These are phyloP conservation scores for Belgica antarctica DNA, from an alignment of 2,888 invertebrate species.

Conservation along the genomic window DNA sequence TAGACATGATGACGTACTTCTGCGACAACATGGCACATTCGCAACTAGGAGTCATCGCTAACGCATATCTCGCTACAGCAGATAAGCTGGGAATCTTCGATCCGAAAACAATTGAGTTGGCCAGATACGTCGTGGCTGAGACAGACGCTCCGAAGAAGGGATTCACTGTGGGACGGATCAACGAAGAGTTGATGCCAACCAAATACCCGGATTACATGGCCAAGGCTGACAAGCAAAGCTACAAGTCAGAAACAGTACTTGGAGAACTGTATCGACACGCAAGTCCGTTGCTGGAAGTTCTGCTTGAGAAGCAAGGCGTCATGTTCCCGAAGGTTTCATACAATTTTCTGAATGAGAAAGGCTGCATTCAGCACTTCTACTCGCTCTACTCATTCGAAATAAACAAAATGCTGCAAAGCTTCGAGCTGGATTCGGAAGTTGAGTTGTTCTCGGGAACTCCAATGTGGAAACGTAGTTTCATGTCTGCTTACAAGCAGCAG, in stretches of 20 bases:
- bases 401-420: background rate
- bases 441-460: slow-evolving; percentile 17
- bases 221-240: background rate
- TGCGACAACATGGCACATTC: background rate
- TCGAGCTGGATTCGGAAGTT: background rate
- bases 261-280: slow-evolving; percentile 1
- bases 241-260: background rate
- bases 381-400: background rate
- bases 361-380: background rate
- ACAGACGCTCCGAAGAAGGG: slow-evolving; percentile 28
- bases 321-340: background rate
- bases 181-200: background rate
- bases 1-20: background rate
- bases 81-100: background rate
- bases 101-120: background rate
- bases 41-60: background rate
- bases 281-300: background rate
- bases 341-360: background rate
- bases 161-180: slow-evolving; percentile 1
- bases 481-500: background rate
- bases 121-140: background rate
- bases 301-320: background rate
- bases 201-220: slow-evolving; percentile 10
- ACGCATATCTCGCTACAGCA: background rate
- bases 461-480: background rate